A percentile compares a stretch with the other conserved stretches of the same genome.
These are phyloP conservation scores for Muraenolepis orangiensis DNA, from an alignment of 2,797 vertebrate genomes.

Conservation along the genomic window DNA sequence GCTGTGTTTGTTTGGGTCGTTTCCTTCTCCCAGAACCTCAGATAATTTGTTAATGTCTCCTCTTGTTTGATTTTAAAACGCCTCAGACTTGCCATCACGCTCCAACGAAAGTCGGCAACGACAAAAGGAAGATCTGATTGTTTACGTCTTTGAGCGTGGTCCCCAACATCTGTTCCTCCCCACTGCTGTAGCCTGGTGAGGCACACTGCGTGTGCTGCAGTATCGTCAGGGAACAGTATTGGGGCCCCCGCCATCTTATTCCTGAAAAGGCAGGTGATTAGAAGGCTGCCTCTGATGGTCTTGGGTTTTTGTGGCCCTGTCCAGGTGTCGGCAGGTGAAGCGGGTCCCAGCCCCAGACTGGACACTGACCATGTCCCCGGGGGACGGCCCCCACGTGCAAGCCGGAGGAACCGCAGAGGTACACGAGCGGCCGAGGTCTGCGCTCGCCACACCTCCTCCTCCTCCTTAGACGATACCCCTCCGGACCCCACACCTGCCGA, in stretches of 20 bases:
- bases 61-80: constrained; percentile 57
- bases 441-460: constrained; percentile 29
- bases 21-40: constrained; percentile 69
- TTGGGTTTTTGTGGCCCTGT: constrained; percentile 22
- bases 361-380: constrained; percentile 52
- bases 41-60: constrained; percentile 72
- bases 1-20: constrained; percentile 67
- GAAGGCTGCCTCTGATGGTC: constrained; percentile 38
- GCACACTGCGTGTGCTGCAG: constrained; percentile 34
- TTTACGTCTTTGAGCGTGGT: constrained; percentile 41
- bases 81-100: constrained; percentile 60
- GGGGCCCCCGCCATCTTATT: constrained; percentile 18
- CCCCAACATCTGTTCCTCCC: constrained; percentile 16
- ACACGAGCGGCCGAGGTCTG: constrained; percentile 16
- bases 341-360: constrained; percentile 49
- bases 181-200: constrained; percentile 12
- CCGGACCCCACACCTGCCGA: constrained; percentile 23
- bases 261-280: constrained; percentile 37
- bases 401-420: constrained; percentile 31
- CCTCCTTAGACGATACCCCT: constrained; percentile 16
- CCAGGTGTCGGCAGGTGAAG: constrained; percentile 63
- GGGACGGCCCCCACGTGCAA: constrained; percentile 32
- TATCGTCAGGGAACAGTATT: constrained; percentile 18
- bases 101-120: constrained; percentile 43
- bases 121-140: not conserved